Percentiles rank a stretch among this genome's conserved stretches.
Conservation (phyloP, 2,888 invertebrate species). For the Pterobdella sp. region DNA sequence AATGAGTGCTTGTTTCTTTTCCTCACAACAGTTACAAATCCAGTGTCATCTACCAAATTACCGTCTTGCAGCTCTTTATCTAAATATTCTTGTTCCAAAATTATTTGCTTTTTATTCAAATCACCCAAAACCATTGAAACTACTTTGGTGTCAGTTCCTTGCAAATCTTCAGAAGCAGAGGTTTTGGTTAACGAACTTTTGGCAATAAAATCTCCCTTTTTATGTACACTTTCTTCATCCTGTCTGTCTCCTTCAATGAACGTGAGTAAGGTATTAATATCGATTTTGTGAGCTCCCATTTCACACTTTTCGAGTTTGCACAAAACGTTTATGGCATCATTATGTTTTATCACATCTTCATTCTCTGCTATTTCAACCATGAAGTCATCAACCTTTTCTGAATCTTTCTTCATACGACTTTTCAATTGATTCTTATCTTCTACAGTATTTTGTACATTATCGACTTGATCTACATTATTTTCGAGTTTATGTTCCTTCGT, state of each 20-base stretch:
- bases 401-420: too few species aligned
- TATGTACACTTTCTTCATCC: not conserved
- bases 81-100: not conserved
- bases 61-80: slow-evolving; percentile 11
- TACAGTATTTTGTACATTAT: too few species aligned
- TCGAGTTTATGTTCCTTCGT: too few species aligned
- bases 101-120: not conserved
- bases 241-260: slow-evolving; percentile 12
- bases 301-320: not conserved
- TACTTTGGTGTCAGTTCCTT: not conserved
- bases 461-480: too few species aligned
- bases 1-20: slow-evolving; percentile 4
- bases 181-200: not conserved
- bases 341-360: not conserved
- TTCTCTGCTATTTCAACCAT: not conserved
- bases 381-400: not conserved
- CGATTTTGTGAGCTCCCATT: not conserved
- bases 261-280: not conserved
- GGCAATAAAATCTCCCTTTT: not conserved
- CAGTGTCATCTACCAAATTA: not conserved
- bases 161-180: too few species aligned
- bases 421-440: too few species aligned
- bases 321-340: not conserved
- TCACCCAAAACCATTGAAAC: not conserved
- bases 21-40: not conserved